phyloP scores from a whole-genome alignment of 2,888 invertebrate species.

The Pharmacophagus antenor region DNA sequence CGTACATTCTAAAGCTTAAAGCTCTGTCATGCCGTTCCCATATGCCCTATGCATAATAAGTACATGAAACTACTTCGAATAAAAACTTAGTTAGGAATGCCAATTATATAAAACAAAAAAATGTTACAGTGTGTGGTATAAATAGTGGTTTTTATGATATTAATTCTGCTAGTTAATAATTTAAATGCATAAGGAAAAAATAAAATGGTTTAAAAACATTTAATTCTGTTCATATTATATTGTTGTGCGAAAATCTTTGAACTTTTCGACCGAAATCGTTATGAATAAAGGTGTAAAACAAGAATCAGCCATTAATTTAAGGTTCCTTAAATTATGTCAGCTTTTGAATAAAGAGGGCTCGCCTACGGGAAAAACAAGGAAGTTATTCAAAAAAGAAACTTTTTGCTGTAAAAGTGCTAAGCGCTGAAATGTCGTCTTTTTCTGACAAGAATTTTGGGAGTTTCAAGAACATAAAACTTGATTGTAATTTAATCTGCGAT shows the following conservation, averaged over 20 bases:
- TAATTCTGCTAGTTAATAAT: no score
- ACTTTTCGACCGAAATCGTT: slow-evolving; percentile 72
- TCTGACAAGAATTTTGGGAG: slow-evolving; percentile 72
- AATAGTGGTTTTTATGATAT: no score
- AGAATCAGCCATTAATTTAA: slow-evolving; percentile 79
- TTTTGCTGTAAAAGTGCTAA: slow-evolving; percentile 61
- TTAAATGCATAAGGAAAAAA: neutral
- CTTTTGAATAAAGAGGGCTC: slow-evolving; percentile 76
- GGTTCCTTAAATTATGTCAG: slow-evolving; percentile 75
- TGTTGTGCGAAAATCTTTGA: slow-evolving; percentile 63
- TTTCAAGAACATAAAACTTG: slow-evolving; percentile 40
- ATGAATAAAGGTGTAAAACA: slow-evolving; percentile 79
- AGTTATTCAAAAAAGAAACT: slow-evolving; percentile 72
- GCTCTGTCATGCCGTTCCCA: neutral
- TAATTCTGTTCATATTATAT: slow-evolving; percentile 34
- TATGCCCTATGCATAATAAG: slow-evolving; percentile 15
- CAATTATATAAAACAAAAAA: neutral
- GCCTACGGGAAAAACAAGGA: slow-evolving; percentile 65
- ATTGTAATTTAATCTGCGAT: slow-evolving; percentile 38
- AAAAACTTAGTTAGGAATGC: neutral
- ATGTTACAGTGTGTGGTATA: neutral
- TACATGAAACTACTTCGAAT: slow-evolving; percentile 3
- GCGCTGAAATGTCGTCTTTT: slow-evolving; percentile 70
- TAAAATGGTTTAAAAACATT: neutral
- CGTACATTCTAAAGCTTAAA: slow-evolving; percentile 3